Evolutionary conservation across 2,113 vertebrate species (phyloP).

Genomic region (Ellobius talpinus): DNA sequence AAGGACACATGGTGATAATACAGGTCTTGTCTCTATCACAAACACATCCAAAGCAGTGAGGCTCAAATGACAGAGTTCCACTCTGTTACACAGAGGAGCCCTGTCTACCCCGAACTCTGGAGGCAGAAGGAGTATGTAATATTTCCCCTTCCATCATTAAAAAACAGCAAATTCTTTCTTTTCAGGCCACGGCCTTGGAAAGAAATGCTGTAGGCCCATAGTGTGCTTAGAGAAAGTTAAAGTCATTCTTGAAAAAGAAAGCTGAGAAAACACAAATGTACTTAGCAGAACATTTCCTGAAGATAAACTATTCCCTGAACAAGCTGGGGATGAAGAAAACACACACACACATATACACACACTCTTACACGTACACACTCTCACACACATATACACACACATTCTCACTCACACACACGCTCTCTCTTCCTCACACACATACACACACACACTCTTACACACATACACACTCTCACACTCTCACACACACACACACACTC

Average conservation of each 20-base stretch:
- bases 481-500: neutral
- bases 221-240: neutral
- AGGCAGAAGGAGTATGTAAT: neutral
- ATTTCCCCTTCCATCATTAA: conserved; percentile 22
- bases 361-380: neutral
- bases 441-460: too few relatives aligned
- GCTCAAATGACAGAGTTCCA: conserved; percentile 2
- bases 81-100: neutral
- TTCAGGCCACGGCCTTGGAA: neutral
- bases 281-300: neutral
- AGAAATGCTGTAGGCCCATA: neutral
- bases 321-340: neutral
- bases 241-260: neutral
- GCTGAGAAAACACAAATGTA: neutral
- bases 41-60: neutral
- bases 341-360: neutral
- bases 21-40: neutral
- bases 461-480: neutral
- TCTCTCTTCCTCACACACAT: neutral
- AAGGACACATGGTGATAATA: neutral
- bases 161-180: neutral
- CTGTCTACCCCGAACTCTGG: neutral
- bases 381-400: neutral
- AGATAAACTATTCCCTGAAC: neutral
- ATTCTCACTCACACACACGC: too few relatives aligned